phyloP scores from a whole-genome alignment of 2,888 invertebrate genomes.

The Agrypnus murinus region DNA sequence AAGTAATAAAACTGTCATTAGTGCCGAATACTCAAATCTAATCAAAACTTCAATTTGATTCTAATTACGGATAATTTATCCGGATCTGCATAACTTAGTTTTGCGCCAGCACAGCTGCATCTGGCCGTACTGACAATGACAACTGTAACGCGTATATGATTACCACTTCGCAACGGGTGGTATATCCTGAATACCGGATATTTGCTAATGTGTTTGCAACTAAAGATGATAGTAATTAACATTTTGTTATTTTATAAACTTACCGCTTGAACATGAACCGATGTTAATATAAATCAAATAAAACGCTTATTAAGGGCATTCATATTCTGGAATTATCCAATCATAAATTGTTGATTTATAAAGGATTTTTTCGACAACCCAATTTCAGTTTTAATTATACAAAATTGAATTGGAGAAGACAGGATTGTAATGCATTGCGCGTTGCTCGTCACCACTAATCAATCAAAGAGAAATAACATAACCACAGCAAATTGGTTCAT shows the following conservation, averaged over 20 bases:
- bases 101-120: slow-evolving; percentile 55
- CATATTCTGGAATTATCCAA: too few relatives aligned
- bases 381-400: slow-evolving; percentile 10
- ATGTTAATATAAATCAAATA: background rate
- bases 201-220: slow-evolving; percentile 1
- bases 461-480: slow-evolving; percentile 57
- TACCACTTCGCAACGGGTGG: slow-evolving; percentile 53
- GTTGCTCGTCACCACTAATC: slow-evolving; percentile 58
- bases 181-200: slow-evolving; percentile 39
- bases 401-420: slow-evolving; percentile 44
- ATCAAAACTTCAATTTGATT: slow-evolving; percentile 67
- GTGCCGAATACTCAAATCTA: slow-evolving; percentile 62
- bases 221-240: background rate
- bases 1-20: slow-evolving; percentile 63
- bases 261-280: background rate
- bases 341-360: too few relatives aligned
- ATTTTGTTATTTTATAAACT: background rate
- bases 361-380: too few relatives aligned
- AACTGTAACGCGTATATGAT: slow-evolving; percentile 64
- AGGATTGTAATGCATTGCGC: slow-evolving; percentile 50
- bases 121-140: slow-evolving; percentile 62
- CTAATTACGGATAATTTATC: slow-evolving; percentile 67
- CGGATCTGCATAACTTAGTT: slow-evolving; percentile 58
- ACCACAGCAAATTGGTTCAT: slow-evolving; percentile 58
- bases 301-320: too few relatives aligned